These are phyloP conservation scores for Physeter macrocephalus DNA, from an alignment of 2,113 vertebrate genomes.

Conservation along the genomic window DNA sequence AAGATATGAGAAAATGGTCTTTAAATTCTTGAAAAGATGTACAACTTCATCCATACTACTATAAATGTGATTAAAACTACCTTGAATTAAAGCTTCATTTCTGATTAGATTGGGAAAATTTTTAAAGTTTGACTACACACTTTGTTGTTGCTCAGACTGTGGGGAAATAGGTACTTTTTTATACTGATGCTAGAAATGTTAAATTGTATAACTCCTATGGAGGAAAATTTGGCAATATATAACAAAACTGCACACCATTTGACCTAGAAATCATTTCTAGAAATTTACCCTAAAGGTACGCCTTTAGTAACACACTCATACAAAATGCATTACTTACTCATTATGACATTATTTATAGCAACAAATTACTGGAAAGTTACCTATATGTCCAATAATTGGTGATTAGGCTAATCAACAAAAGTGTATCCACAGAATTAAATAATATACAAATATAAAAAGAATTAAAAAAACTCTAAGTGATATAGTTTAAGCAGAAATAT, in stretches of 20 bases:
- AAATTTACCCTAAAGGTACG: not conserved
- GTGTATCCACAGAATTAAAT: not conserved
- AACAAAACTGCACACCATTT: not conserved
- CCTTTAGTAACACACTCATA: not conserved
- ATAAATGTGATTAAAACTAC: not conserved
- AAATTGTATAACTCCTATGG: not conserved
- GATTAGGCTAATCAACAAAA: not conserved
- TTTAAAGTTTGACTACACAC: not conserved
- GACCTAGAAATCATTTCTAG: not conserved
- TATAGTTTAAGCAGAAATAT: not conserved
- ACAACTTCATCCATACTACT: not conserved
- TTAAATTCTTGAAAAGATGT: not conserved
- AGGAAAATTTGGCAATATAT: not conserved
- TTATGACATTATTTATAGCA: not conserved
- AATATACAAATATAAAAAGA: not conserved
- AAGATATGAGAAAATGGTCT: not conserved
- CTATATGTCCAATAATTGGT: not conserved
- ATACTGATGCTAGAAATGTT: not conserved
- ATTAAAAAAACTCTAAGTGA: not conserved
- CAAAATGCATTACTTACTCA: not conserved
- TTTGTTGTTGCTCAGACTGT: not conserved
- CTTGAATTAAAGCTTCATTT: not conserved
- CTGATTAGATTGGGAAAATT: not conserved
- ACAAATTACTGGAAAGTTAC: not conserved
- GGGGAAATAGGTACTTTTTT: not conserved